Base-by-base conservation (phyloP, 2,797 vertebrate genomes). In the Halcyon chelicuti region DNA sequence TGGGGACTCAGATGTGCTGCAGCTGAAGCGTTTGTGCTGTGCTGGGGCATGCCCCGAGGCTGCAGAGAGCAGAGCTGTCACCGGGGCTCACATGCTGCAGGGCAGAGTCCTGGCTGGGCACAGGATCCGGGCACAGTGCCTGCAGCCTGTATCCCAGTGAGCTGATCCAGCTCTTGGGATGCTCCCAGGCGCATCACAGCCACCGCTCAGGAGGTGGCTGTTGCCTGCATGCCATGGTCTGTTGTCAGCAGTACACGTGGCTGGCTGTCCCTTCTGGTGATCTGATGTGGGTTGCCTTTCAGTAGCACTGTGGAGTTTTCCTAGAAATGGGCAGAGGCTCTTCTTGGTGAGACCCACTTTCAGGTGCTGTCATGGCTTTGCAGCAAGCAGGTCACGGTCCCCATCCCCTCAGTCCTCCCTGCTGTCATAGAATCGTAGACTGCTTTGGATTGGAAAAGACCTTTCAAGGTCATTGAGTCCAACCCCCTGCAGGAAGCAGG, bases 41-140 rank as follows among this genome's bases (percentile, higher is more conserved):
- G 33, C 31, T 1, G 2, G 81, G 31, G 14, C 1, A 2, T 5
- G 46, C 21, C 26, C 1, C 1, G 46, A 39, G 54, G n/a, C 46
- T 33, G 46, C 1, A 2, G 51, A n/a, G 47, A 19, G 49, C 52
- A 39, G 72, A 80, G 35, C 44, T 47, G 20, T 67, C 68, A 21
- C 29, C 11, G 1, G 67, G 58, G 35, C 57, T 78, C 15, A 1
- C 5, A 1, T 40, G 28, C 11, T 0, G 1, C 14, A 7, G 67
- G 26, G 55, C 87, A 81, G 58, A 54, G 52, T n/a, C 17, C 46
- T 40, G 46, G 62, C 49, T 0, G 2, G 42, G 68, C 28, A 7
- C 22, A 20, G 62, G 40, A 80, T 5, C 25, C 3, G 28, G 52
- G 17, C 18, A 4, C 13, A 2, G 31, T 33, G 54, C 39, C 44